A percentile compares a stretch with the other conserved stretches of the same genome.
Conservation (phyloP, 1,140 invertebrate genomes). For the Agrypnia vestita region DNA sequence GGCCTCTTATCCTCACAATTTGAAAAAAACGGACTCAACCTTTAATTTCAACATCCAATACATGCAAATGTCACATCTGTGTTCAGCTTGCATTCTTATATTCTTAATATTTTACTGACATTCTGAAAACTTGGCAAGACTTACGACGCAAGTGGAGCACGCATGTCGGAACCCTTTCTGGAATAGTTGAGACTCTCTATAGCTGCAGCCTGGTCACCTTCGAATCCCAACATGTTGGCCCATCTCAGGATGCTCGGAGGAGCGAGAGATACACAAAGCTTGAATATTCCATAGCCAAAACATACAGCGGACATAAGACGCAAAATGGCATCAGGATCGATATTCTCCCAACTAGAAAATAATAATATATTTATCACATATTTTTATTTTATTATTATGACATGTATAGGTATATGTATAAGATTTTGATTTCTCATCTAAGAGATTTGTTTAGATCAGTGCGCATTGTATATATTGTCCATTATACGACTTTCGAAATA, state of each 20-base stretch:
- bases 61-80: too few species aligned
- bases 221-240: slow-evolving; percentile 82
- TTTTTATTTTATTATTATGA: too few species aligned
- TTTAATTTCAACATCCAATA: too few species aligned
- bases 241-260: slow-evolving; percentile 80
- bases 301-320: slow-evolving; percentile 81
- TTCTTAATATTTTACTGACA: too few species aligned
- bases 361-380: background rate
- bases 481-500: too few species aligned
- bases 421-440: too few species aligned
- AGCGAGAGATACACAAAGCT: slow-evolving; percentile 80
- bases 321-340: slow-evolving; percentile 72
- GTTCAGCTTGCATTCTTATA: too few species aligned
- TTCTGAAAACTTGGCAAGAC: slow-evolving; percentile 62
- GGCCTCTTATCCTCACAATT: too few species aligned
- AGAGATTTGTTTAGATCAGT: too few species aligned
- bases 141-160: slow-evolving; percentile 81
- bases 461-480: too few species aligned
- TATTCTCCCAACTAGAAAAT: slow-evolving; percentile 58
- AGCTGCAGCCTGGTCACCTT: slow-evolving; percentile 78
- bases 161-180: slow-evolving; percentile 79
- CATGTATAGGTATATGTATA: too few species aligned
- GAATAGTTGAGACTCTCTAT: slow-evolving; percentile 79
- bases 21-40: too few species aligned
- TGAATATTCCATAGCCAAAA: slow-evolving; percentile 84